phyloP scores from a whole-genome alignment of 2,113 vertebrate species.

The Holacanthus passer region DNA sequence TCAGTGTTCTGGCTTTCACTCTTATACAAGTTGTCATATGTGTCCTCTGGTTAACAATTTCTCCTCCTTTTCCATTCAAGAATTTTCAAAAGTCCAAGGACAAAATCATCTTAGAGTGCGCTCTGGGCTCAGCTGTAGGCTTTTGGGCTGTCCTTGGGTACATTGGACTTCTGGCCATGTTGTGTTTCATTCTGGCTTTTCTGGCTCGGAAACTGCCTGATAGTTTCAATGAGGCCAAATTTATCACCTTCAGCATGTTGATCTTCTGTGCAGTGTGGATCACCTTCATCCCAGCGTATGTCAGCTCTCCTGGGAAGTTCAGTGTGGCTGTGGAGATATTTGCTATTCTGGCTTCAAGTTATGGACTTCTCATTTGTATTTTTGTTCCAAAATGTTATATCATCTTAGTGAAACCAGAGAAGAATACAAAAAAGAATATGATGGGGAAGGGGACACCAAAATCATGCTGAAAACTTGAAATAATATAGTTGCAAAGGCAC shows the following conservation, averaged over 20 bases:
- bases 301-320: constrained; percentile 80
- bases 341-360: constrained; percentile 75
- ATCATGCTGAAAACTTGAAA: not conserved
- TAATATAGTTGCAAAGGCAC: no score
- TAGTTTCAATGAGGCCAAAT: constrained; percentile 81
- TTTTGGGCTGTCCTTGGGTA: constrained; percentile 77
- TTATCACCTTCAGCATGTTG: constrained; percentile 82
- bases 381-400: constrained; percentile 61
- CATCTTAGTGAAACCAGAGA: no score
- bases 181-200: constrained; percentile 78
- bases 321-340: constrained; percentile 81
- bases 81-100: constrained; percentile 67
- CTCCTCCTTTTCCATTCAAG: constrained; percentile 74
- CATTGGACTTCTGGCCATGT: constrained; percentile 69
- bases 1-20: constrained; percentile 76
- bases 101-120: constrained; percentile 77
- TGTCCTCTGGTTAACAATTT: constrained; percentile 72
- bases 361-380: constrained; percentile 66
- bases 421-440: not conserved
- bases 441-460: not conserved
- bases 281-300: constrained; percentile 79
- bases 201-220: constrained; percentile 75
- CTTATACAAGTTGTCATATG: constrained; percentile 78
- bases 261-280: constrained; percentile 81
- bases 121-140: constrained; percentile 66